Base-by-base conservation (phyloP, 1,140 invertebrate species). In the Venturia canescens region DNA sequence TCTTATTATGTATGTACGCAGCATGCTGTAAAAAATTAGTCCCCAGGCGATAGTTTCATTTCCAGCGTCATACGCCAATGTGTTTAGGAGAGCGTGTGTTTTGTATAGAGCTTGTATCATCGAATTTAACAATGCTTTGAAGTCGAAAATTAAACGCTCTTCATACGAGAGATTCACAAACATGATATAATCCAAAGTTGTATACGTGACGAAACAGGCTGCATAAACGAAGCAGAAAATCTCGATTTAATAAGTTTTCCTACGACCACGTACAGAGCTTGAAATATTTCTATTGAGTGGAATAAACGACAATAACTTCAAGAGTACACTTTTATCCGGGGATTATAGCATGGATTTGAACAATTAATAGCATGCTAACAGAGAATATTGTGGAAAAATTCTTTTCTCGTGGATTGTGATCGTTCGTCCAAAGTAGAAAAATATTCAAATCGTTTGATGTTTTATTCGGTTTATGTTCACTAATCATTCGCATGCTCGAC, bases 21-120 rank as follows among this genome's bases (percentile, higher is more conserved):
- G 67, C 44, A 70, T 31, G 31, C 38, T 21, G 67, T 21, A 60
- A 70, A 70, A 38, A 70, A n/a, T 21, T 18, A 38, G 34, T 16
- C 48, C 26, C 18, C 67, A 70, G 7, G 67, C 67, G 16, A 70
- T 70, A 70, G 67, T n/a, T 34, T 34, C 67, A 60, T 16, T 15
- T 31, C 4, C 18, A 29, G 23, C 27, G 66, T 29, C 5, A 21
- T 21, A 9, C n/a, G 31, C 29, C 13, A n/a, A 67, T 67, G 23
- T 29, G 66, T 34, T 38, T 23, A 4, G 16, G 31, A 11, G 18
- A n/a, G 15, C 34, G 29, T 21, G 26, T n/a, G 34, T 34, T 21
- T 23, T 71, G 4, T 63, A 16, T 48, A 23, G 31, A 48, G 31
- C 15, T 48, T 16, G n/a, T 48, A n/a, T 23, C 26, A 21, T 44